Conservation (phyloP, 2,888 invertebrate genomes). For the Apodemia mormo region DNA sequence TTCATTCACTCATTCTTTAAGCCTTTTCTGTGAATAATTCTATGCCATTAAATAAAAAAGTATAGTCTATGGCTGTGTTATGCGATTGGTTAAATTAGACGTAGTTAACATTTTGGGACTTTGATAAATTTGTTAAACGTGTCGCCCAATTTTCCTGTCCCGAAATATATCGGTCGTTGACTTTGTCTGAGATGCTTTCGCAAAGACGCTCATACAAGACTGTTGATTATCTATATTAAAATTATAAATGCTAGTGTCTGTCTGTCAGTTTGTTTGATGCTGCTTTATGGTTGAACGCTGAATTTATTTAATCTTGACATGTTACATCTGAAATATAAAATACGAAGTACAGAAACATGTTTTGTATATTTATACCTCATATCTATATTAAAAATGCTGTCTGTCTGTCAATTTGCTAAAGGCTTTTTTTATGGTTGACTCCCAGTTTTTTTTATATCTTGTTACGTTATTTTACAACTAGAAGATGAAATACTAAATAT, state of each 20-base stretch:
- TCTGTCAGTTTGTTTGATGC: conserved; percentile 9
- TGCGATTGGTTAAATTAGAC: background rate
- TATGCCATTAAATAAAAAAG: no score
- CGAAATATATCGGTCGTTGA: conserved; percentile 12
- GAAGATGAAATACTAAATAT: background rate
- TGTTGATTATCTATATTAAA: background rate
- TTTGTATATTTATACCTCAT: background rate
- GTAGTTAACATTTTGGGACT: background rate
- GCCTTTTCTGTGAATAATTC: no score
- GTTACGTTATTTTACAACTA: no score
- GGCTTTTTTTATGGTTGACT: no score
- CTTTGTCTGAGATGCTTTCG: conserved; percentile 9
- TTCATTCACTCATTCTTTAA: no score
- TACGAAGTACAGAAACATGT: background rate
- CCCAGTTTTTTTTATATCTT: no score
- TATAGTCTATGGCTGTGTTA: no score
- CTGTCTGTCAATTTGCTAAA: background rate
- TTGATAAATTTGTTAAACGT: background rate
- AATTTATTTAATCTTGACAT: conserved; percentile 1
- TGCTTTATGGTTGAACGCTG: background rate
- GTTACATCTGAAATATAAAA: background rate
- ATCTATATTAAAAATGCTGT: background rate
- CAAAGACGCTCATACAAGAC: background rate
- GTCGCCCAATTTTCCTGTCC: conserved; percentile 10
- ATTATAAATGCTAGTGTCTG: conserved; percentile 5